Evolutionary conservation across 2,888 invertebrate species (phyloP).

Genomic region (Magallana nippona): DNA sequence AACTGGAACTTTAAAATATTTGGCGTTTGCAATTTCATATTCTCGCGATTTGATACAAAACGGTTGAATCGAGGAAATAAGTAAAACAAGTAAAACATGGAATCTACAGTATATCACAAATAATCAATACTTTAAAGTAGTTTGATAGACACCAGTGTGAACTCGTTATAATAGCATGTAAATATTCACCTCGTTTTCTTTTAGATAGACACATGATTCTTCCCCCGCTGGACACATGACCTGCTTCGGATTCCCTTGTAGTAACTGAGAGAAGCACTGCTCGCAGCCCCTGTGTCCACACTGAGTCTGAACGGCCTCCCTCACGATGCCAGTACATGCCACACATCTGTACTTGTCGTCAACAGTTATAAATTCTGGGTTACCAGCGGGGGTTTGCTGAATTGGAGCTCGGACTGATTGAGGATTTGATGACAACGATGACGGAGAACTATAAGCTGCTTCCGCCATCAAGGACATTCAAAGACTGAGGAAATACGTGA

Average conservation of each 20-base stretch:
- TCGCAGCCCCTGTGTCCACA: constrained; percentile 44
- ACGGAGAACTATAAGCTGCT: background rate
- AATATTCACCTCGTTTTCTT: constrained; percentile 31
- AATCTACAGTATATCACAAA: background rate
- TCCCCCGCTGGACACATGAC: constrained; percentile 40
- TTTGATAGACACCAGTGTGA: background rate
- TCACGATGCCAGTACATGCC: constrained; percentile 35
- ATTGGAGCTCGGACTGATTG: background rate
- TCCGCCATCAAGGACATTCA: background rate
- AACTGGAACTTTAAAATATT: no score
- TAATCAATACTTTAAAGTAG: background rate
- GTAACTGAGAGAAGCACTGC: constrained; percentile 17
- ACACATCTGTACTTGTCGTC: constrained; percentile 41
- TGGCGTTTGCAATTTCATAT: no score
- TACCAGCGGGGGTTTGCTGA: constrained; percentile 43
- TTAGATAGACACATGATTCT: constrained; percentile 22
- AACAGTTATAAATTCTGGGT: constrained; percentile 37
- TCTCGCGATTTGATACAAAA: no score
- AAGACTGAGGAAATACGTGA: background rate
- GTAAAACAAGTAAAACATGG: no score
- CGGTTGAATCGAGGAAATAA: no score
- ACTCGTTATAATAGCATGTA: background rate
- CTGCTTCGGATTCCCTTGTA: constrained; percentile 29
- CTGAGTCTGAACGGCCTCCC: constrained; percentile 43
- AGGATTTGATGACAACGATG: background rate